A percentile compares a stretch with the other conserved stretches of the same genome.
Conservation (phyloP, 1,140 invertebrate species). For the Fopius arisanus region DNA sequence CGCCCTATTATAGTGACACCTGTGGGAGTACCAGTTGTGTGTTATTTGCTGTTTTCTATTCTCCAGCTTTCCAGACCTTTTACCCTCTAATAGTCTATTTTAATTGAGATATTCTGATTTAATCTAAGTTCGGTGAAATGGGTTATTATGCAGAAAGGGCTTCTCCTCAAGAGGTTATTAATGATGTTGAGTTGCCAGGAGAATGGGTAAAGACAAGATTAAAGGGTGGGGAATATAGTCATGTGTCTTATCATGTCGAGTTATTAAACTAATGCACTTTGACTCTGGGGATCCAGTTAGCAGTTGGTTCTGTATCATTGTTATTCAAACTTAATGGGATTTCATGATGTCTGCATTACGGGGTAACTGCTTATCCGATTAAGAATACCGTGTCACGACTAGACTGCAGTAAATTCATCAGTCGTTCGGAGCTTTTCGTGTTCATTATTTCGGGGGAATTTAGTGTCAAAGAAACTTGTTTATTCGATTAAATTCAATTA, state of each 20-base stretch:
- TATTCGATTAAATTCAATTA: no score
- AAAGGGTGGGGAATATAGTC: background rate
- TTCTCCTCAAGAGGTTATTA: background rate
- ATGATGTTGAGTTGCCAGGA: background rate
- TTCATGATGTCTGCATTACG: background rate
- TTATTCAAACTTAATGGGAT: background rate
- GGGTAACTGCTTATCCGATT: background rate
- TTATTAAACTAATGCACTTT: background rate
- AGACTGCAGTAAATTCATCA: no score
- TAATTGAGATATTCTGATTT: no score
- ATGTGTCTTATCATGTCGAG: background rate
- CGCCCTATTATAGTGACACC: background rate
- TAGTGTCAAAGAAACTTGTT: no score
- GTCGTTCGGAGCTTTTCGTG: no score
- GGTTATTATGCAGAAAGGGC: no score
- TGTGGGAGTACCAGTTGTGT: constrained; percentile 2
- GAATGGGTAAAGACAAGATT: background rate
- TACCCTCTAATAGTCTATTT: no score
- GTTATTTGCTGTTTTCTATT: background rate
- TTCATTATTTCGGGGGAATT: no score
- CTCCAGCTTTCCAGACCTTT: background rate
- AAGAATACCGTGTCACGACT: no score
- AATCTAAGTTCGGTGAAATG: no score
- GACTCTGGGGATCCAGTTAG: background rate
- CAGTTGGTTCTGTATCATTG: background rate